phyloP scores from a whole-genome alignment of 2,888 invertebrate species.

The Eupithecia pulchellata region DNA sequence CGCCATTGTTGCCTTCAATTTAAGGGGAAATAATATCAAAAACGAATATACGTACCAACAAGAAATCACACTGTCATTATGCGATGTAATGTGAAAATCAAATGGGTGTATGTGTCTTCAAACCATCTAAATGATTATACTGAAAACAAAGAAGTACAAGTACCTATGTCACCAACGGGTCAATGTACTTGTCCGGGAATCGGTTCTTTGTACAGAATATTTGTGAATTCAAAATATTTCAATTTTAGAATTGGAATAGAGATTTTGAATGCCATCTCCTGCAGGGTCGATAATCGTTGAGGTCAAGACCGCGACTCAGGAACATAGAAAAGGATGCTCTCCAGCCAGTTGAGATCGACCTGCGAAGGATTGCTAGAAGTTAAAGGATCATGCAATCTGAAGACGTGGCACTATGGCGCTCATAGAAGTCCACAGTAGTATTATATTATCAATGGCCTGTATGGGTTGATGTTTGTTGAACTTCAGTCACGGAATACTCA shows the following conservation, averaged over 20 bases:
- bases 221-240: background rate
- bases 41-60: background rate
- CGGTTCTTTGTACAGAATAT: too few relatives aligned
- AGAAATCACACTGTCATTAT: background rate
- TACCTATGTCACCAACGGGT: background rate
- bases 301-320: background rate
- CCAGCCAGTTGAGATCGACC: background rate
- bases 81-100: background rate
- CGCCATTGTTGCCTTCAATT: constrained; percentile 46
- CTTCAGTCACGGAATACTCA: background rate
- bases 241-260: background rate
- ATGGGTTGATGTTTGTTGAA: background rate
- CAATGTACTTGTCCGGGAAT: background rate
- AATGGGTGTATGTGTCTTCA: background rate
- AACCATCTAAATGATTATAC: background rate
- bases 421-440: background rate
- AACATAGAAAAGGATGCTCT: background rate
- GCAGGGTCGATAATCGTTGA: background rate
- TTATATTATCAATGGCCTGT: background rate
- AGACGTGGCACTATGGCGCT: background rate
- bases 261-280: background rate
- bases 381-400: background rate
- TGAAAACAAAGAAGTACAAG: too few relatives aligned
- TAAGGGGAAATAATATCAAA: background rate
- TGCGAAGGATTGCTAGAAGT: background rate